A percentile compares a stretch with the other conserved stretches of the same genome.
Conservation (phyloP, 2,888 invertebrate genomes). For the Morinoia aosen region DNA sequence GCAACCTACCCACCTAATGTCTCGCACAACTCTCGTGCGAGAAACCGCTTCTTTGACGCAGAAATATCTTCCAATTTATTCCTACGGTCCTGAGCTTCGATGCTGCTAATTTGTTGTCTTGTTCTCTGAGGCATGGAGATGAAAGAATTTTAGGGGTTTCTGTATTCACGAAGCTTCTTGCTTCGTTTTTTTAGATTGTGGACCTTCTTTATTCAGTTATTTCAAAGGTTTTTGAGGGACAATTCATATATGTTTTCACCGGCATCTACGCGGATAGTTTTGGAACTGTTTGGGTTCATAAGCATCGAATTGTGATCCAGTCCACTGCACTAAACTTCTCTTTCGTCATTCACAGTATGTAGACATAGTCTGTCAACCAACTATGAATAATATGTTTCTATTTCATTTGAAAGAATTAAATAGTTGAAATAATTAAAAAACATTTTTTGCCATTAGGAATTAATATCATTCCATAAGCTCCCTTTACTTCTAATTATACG, state of each 20-base stretch:
- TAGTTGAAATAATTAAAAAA: too few relatives aligned
- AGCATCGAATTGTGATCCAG: neutral
- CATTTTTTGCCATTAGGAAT: too few relatives aligned
- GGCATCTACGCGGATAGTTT: neutral
- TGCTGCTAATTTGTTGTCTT: neutral
- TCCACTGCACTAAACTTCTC: neutral
- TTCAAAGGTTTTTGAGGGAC: neutral
- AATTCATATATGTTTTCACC: neutral
- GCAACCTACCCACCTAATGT: neutral
- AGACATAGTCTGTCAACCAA: too few relatives aligned
- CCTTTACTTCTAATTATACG: too few relatives aligned
- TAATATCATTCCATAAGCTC: too few relatives aligned
- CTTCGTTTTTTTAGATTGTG: neutral
- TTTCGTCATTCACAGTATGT: neutral
- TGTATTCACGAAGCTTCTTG: neutral
- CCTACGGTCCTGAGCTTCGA: neutral
- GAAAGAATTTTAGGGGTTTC: neutral
- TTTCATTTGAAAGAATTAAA: too few relatives aligned
- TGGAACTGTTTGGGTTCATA: neutral
- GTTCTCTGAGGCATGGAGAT: neutral
- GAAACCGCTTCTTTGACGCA: neutral
- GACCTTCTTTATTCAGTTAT: neutral
- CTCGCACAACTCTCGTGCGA: neutral
- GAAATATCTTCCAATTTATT: slow-evolving; percentile 9
- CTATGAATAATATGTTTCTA: too few relatives aligned